A percentile compares a stretch with the other conserved stretches of the same genome.
Conservation (phyloP, 2,797 vertebrate species). For the Otolemur crassicaudatus region DNA sequence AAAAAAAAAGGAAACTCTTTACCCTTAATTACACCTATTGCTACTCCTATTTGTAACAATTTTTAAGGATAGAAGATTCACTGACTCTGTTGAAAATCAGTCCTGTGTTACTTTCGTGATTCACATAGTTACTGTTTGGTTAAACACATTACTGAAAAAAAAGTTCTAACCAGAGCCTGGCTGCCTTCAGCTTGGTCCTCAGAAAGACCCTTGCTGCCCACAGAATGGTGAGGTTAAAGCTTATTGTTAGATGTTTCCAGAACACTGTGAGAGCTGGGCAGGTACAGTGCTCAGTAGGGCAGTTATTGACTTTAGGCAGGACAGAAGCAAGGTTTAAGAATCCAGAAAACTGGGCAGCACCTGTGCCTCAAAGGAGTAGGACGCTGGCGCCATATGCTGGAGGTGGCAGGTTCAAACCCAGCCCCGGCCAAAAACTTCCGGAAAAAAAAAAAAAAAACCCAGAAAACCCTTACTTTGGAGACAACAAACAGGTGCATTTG, state of each 20-base stretch:
- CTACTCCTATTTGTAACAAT: neutral
- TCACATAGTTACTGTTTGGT: neutral
- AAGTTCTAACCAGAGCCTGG: neutral
- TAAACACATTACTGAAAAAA: too few species aligned
- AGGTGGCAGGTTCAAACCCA: too few species aligned
- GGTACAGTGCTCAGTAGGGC: neutral
- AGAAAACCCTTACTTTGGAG: neutral
- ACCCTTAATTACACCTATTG: neutral
- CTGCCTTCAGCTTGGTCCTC: neutral
- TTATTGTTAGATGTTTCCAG: neutral
- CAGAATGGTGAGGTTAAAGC: neutral
- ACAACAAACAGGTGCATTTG: neutral
- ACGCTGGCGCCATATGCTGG: too few species aligned
- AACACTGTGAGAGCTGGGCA: too few species aligned
- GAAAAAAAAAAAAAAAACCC: neutral
- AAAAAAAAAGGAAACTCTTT: neutral
- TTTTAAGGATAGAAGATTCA: neutral
- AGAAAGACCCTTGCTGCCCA: neutral
- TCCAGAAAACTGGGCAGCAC: neutral
- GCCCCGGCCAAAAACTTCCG: too few species aligned
- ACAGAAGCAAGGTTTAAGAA: neutral
- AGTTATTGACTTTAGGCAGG: neutral
- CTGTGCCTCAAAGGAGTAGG: too few species aligned
- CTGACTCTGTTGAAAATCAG: neutral
- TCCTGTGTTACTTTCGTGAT: neutral